Conservation (phyloP, 2,888 invertebrate genomes). For the Troides aeacus region DNA sequence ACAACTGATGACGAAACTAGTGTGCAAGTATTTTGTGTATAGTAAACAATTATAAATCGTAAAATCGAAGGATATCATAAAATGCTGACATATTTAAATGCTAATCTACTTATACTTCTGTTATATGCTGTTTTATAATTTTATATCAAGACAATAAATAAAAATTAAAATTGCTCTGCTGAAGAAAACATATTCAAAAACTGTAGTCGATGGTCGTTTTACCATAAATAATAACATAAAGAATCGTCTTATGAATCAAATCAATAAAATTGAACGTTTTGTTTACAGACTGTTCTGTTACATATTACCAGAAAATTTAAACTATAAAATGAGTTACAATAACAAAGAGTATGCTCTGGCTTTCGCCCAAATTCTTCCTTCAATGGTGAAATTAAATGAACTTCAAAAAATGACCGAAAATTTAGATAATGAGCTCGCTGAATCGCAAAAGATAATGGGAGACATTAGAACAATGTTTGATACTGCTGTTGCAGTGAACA, state of each 20-base stretch:
- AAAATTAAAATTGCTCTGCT: too few relatives aligned
- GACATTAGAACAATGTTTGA: constrained; percentile 60
- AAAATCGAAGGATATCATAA: too few relatives aligned
- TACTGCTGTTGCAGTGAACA: constrained; percentile 41
- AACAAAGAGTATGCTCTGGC: constrained; percentile 41
- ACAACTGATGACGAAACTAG: too few relatives aligned
- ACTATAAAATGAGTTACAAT: constrained; percentile 39
- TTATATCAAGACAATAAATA: too few relatives aligned
- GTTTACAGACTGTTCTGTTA: background rate
- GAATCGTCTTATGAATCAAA: background rate
- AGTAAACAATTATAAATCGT: too few relatives aligned
- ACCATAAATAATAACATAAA: background rate
- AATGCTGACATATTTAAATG: too few relatives aligned
- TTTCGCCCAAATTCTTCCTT: constrained; percentile 55
- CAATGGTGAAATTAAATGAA: constrained; percentile 56
- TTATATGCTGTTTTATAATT: too few relatives aligned
- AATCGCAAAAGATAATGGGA: constrained; percentile 61
- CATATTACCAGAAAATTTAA: background rate
- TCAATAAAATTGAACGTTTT: background rate
- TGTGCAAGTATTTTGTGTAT: too few relatives aligned
- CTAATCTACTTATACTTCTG: too few relatives aligned
- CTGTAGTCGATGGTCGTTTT: background rate
- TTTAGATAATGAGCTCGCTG: constrained; percentile 58
- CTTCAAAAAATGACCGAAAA: constrained; percentile 61
- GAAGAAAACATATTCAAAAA: background rate